Evolutionary conservation across 2,888 invertebrate species (phyloP), one percentile per base, ranked within the genome.

Genomic region (Athalia cordata): DNA sequence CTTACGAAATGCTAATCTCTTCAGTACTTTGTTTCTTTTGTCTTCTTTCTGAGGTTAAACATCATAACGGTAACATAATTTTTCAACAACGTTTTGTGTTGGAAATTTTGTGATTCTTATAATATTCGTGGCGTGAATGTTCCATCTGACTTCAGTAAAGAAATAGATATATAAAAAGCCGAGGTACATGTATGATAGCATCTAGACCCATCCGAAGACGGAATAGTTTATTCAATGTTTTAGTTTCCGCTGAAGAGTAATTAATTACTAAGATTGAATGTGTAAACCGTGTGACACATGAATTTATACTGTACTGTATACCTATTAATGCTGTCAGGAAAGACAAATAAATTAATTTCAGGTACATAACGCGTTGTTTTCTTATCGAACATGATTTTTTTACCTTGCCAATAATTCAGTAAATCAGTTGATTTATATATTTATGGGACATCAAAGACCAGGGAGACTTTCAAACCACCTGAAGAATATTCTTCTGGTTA

Each of bases 251-350:
- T 72, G 59, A 72, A 47, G 45, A 47, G 72, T 57, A 59, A 72
- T 57, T 72, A 59, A 72, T 72, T 45, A 57, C 59, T 72, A 72
- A 59, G 57, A 72, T 72, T 59, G 59, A 72, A 72, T 72, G 72
- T 67, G 52, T 67, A 67, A 67, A 52, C 29, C 64, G 75, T 77
- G 77, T 55, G 67, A 49, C 3, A 45, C 55, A 77, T 66, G 66
- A 67, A 77, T 67, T 77, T 67, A 66, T 77, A 77, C 57, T 67
- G 57, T 77, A 77, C 57, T 67, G 57, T 77, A 77, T 77, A 67
- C 50, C 57, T 45, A 59, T 72, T 72, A 45, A 47, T 45, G 72
- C 72, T 59, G 49, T 59, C 59, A 13, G n/a, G 43, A 72, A 59
- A 72, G 72, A 72, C 43, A 45, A 59, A 55, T 70, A n/a, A 70